Percentiles rank a stretch among this genome's conserved stretches.
phyloP scores from a whole-genome alignment of 2,888 invertebrate genomes.

The Rambutsinella grinnellia region DNA sequence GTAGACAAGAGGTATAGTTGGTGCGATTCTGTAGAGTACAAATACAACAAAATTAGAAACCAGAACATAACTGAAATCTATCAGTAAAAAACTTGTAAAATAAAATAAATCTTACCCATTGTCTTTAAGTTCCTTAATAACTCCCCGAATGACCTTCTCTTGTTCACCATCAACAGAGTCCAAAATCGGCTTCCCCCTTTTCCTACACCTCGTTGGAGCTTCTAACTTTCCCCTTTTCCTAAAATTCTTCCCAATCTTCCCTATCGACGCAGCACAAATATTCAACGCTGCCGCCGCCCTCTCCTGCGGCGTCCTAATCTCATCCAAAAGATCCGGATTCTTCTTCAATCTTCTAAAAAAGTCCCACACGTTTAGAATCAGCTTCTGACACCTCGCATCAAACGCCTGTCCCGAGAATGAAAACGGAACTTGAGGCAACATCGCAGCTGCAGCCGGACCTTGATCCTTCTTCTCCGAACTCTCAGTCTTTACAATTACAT shows the following conservation, averaged over 20 bases:
- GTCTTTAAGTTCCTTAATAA: conserved; percentile 58
- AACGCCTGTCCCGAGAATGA: conserved; percentile 65
- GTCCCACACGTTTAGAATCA: conserved; percentile 65
- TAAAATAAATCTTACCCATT: conserved; percentile 47
- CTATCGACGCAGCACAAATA: conserved; percentile 62
- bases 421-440: conserved; percentile 59
- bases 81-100: no score
- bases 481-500: conserved; percentile 44
- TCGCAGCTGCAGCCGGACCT: neutral
- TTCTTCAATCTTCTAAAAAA: conserved; percentile 63
- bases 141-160: conserved; percentile 56
- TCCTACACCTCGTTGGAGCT: conserved; percentile 56
- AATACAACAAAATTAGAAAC: no score
- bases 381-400: conserved; percentile 63
- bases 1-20: conserved; percentile 59
- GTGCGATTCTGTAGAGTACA: conserved; percentile 55
- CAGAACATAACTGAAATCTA: no score
- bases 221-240: conserved; percentile 60
- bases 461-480: neutral
- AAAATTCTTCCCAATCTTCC: conserved; percentile 63
- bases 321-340: conserved; percentile 59
- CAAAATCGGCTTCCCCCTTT: conserved; percentile 56
- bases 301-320: conserved; percentile 62
- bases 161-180: conserved; percentile 58
- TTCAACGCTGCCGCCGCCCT: conserved; percentile 62